Conservation (phyloP, 2,888 invertebrate species). For the Sinhomidia bicolor region DNA sequence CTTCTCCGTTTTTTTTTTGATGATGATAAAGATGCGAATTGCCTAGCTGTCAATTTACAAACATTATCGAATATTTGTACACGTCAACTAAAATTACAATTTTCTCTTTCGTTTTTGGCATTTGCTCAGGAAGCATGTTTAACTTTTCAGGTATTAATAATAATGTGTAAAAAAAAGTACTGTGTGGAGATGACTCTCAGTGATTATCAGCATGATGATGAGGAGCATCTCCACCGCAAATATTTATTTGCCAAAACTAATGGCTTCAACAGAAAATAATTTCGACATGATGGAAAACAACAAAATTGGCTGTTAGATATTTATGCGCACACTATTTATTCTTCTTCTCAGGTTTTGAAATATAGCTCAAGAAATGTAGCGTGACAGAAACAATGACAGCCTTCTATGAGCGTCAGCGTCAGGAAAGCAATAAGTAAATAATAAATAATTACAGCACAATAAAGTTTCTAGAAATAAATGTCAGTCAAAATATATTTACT, state of each 20-base stretch:
- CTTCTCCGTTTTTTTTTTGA: not conserved
- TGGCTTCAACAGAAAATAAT: slow-evolving; percentile 32
- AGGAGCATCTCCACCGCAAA: slow-evolving; percentile 10
- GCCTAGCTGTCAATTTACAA: slow-evolving; percentile 72
- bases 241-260: slow-evolving; percentile 58
- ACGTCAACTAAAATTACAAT: slow-evolving; percentile 69
- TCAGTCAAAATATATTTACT: slow-evolving; percentile 33
- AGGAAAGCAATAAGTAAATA: not conserved
- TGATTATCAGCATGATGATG: not conserved
- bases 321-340: not conserved
- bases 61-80: slow-evolving; percentile 72
- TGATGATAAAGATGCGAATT: slow-evolving; percentile 66
- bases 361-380: slow-evolving; percentile 45
- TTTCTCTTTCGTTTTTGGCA: slow-evolving; percentile 63
- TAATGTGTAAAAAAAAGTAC: slow-evolving; percentile 17
- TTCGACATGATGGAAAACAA: not conserved
- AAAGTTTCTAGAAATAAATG: slow-evolving; percentile 42
- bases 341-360: slow-evolving; percentile 1
- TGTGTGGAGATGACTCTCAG: not conserved
- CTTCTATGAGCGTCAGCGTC: not conserved
- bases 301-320: not conserved
- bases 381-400: slow-evolving; percentile 64
- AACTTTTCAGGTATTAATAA: not conserved
- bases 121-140: slow-evolving; percentile 65
- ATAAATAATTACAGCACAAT: not conserved